phyloP scores from a whole-genome alignment of 2,113 vertebrate genomes.

The Cepphus grylle region DNA sequence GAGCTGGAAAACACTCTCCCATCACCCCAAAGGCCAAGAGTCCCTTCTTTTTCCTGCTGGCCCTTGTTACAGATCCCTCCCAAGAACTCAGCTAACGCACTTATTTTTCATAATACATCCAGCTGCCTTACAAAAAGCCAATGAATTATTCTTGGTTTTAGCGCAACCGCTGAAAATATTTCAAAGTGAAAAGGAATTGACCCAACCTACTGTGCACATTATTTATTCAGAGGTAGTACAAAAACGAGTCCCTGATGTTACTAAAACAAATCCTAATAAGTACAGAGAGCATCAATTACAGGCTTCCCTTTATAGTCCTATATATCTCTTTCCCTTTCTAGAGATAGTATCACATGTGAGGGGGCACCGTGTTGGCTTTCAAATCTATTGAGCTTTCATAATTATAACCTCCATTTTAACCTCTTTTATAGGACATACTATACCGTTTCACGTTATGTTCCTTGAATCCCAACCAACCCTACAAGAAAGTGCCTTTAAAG shows the following conservation, averaged over 20 bases:
- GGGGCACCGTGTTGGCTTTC: conserved; percentile 41
- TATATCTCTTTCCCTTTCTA: conserved; percentile 59
- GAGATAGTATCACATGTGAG: conserved; percentile 36
- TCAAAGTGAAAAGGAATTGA: conserved; percentile 72
- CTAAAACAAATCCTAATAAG: conserved; percentile 74
- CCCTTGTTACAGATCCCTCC: neutral
- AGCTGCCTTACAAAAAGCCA: conserved; percentile 42
- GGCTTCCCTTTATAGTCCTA: conserved; percentile 61
- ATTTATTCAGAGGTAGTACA: conserved; percentile 75
- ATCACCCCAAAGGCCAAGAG: conserved; percentile 36
- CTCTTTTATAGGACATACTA: conserved; percentile 52
- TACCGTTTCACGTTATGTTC: conserved; percentile 17
- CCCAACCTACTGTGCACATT: conserved; percentile 70
- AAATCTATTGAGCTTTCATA: conserved; percentile 65
- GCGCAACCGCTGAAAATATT: conserved; percentile 55
- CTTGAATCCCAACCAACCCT: conserved; percentile 46
- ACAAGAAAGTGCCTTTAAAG: conserved; percentile 45
- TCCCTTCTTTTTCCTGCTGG: neutral
- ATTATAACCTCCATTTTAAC: conserved; percentile 63
- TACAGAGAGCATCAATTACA: conserved; percentile 65
- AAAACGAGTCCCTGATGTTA: conserved; percentile 72
- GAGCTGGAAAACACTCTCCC: conserved; percentile 57
- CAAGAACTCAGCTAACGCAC: conserved; percentile 43
- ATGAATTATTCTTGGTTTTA: conserved; percentile 71
- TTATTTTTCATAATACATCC: conserved; percentile 46